Base-by-base conservation (phyloP, 2,888 invertebrate species). In the Drosophila anomelani region DNA sequence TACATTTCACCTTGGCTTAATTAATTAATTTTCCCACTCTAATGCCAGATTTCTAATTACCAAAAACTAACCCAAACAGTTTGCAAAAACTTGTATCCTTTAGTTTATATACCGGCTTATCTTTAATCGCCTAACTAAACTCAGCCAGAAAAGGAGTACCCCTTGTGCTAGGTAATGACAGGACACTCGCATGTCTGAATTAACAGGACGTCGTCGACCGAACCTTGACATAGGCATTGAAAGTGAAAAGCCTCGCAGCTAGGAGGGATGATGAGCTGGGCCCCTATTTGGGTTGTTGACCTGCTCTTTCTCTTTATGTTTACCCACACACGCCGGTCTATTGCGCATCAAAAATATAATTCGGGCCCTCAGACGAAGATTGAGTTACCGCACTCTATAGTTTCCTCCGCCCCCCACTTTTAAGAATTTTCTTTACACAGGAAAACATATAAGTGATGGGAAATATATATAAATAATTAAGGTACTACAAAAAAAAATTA, bases 171-270 rank as follows among this genome's bases (percentile, higher is more conserved):
- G 67, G 32, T 70, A 46, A 49, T 63, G 69, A 54, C 47, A 72
- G 62, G 49, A 46, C 39, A 38, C 57, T 55, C 29, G 41, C 51
- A 60, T 59, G 59, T 23, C 39, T 67, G 61, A 53, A 58, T 67
- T 55, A 43, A 46, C 49, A 61, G 75, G 81, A 75, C 68, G 61
- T 26, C 51, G 51, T 51, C 47, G 71, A 66, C 66, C 64, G 62
- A 76, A 81, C 81, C 81, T 82, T 82, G 85, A 77, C 82, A 77
- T 41, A 82, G 75, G 80, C 78, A 82, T 74, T 82, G 72, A 81
- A 71, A 81, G 62, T 75, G 66, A 67, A 79, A 75, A 73, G 67
- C 61, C 77, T 51, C 34, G 15, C 49, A 26, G 43, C 4, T 6
- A 8, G 4, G 20, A 0, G 4, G 26, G 26, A 13, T n/a, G 15